Percentiles rank a stretch among this genome's conserved stretches.
Evolutionary conservation across 2,113 vertebrate species (phyloP).

Genomic region (Sinosuthora webbiana): DNA sequence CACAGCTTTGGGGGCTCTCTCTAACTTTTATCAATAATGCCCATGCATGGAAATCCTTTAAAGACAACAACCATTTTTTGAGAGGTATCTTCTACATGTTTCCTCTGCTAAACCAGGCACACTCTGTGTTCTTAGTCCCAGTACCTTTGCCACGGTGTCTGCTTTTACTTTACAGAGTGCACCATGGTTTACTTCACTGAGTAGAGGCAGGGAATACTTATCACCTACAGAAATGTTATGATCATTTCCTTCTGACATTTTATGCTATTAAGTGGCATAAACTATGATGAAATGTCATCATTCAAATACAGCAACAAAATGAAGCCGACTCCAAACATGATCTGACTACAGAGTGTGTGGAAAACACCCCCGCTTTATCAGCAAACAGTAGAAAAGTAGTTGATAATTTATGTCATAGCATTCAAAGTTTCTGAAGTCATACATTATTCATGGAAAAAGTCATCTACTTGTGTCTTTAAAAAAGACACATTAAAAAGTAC

Average conservation of each 20-base stretch:
- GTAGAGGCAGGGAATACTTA: slow-evolving; percentile 45
- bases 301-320: slow-evolving; percentile 54
- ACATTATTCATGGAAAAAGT: slow-evolving; percentile 55
- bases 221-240: slow-evolving; percentile 48
- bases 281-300: slow-evolving; percentile 50
- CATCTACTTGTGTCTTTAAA: slow-evolving; percentile 62
- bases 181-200: not conserved
- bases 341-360: not conserved
- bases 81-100: not conserved
- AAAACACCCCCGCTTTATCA: slow-evolving; percentile 62
- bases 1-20: not conserved
- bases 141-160: not conserved
- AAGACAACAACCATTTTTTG: not conserved
- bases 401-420: slow-evolving; percentile 63
- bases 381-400: slow-evolving; percentile 51
- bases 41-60: not conserved
- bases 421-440: slow-evolving; percentile 56
- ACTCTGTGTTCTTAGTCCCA: not conserved
- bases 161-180: not conserved
- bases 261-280: slow-evolving; percentile 34
- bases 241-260: slow-evolving; percentile 70
- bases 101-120: not conserved
- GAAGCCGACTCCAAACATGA: not conserved
- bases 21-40: not conserved
- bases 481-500: slow-evolving; percentile 65